A percentile compares a stretch with the other conserved stretches of the same genome.
phyloP scores from a whole-genome alignment of 2,888 invertebrate genomes.

The Lamellibrachia satsuma region DNA sequence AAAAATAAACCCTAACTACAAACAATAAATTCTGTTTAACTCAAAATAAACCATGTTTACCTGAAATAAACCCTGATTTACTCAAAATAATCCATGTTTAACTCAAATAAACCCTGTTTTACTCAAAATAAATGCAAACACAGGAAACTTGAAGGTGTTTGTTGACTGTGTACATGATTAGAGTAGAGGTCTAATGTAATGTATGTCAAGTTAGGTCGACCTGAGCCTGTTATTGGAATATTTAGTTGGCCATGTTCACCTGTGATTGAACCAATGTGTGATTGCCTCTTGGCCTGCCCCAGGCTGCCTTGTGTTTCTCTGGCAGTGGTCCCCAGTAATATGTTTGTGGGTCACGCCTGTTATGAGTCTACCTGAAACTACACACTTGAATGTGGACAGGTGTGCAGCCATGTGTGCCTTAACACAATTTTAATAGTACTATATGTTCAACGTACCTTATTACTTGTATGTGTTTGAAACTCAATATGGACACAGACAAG shows the following conservation, averaged over 20 bases:
- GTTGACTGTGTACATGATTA: not conserved
- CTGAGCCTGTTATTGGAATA: not conserved
- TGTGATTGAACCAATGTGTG: not conserved
- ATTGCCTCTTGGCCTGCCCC: not conserved
- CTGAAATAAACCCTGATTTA: no score
- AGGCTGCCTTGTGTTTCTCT: not conserved
- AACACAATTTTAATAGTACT: not conserved
- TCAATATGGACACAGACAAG: not conserved
- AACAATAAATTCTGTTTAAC: no score
- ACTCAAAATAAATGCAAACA: not conserved
- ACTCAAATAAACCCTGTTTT: not conserved
- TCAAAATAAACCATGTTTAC: no score
- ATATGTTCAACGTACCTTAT: not conserved
- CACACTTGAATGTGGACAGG: not conserved
- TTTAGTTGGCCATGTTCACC: not conserved
- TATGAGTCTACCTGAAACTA: not conserved
- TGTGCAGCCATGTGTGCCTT: not conserved
- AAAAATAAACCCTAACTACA: no score
- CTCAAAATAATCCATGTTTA: no score
- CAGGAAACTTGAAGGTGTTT: not conserved
- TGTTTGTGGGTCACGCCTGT: not conserved
- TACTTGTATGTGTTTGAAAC: not conserved
- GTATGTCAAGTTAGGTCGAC: conserved; percentile 8
- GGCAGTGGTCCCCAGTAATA: not conserved
- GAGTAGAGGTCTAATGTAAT: not conserved